Evolutionary conservation across 1,140 invertebrate species (phyloP).

Genomic region (Drosophila pallidifrons): DNA sequence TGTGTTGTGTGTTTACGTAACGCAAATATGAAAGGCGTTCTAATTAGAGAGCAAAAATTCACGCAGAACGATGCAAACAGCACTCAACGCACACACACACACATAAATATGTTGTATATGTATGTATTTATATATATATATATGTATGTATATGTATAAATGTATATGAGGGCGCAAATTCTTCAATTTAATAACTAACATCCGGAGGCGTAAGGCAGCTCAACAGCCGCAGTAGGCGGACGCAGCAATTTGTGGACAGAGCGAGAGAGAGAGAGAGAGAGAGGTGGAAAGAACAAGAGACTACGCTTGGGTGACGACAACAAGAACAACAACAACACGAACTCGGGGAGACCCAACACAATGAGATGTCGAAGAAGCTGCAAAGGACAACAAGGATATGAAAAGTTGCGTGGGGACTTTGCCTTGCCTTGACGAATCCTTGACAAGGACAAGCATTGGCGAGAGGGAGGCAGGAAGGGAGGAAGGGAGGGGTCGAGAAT

Average conservation of each 20-base stretch:
- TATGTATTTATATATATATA: background rate
- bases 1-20: slow-evolving; percentile 44
- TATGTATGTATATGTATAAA: slow-evolving; percentile 1
- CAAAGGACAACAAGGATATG: slow-evolving; percentile 39
- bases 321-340: slow-evolving; percentile 51
- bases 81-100: slow-evolving; percentile 54
- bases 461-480: slow-evolving; percentile 1
- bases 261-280: background rate
- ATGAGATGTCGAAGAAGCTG: background rate
- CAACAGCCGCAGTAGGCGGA: slow-evolving; percentile 8
- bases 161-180: slow-evolving; percentile 67
- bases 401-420: slow-evolving; percentile 50
- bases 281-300: background rate
- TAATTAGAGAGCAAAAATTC: slow-evolving; percentile 80
- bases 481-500: background rate
- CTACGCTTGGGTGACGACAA: slow-evolving; percentile 39
- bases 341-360: too few species aligned
- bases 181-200: slow-evolving; percentile 81
- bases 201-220: slow-evolving; percentile 56
- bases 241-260: background rate
- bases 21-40: slow-evolving; percentile 71
- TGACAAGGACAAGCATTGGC: slow-evolving; percentile 53
- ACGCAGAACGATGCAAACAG: slow-evolving; percentile 65
- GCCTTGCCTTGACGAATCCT: slow-evolving; percentile 68
- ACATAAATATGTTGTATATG: background rate